Base-by-base conservation (phyloP, 2,113 vertebrate species). In the Amazona guildingii region DNA sequence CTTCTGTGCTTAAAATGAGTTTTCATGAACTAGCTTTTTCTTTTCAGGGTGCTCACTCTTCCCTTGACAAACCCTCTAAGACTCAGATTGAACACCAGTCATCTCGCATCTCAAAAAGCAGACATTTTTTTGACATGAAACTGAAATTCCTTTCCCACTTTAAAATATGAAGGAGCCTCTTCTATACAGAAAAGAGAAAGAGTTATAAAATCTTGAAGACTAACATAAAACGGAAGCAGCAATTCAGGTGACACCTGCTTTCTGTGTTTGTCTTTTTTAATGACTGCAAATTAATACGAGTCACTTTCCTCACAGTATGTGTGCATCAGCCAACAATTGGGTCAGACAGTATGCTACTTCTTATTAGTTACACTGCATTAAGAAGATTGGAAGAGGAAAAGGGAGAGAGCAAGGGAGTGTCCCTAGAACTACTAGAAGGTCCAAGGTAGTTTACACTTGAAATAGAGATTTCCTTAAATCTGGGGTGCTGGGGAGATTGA, bases 311-410 rank as follows among this genome's bases (percentile, higher is more conserved):
- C 81, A 29, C 61, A 43, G 92, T 89, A 61, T 62, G 31, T 74
- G 52, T 49, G 86, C 86, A 86, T 90, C 86, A 97, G 59, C 84
- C 73, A 90, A 88, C 82, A 92, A 97, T 87, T 2, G 29, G 69
- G 82, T 83, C 89, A 95, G 95, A 91, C 82, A 92, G 62, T 66
- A 92, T 64, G 69, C 35, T 87, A 52, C 66, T 95, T 88, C 88
- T 85, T 75, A 95, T 95, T 97, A 97, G 95, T 95, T 89, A 96
- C 33, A 96, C 37, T 48, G 88, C 49, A 72, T 77, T 87, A 86
- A 91, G 83, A 95, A 82, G 46, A 76, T 49, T 69, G 49, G 61
- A 82, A 62, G 59, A 70, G 8, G 31, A 59, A 76, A 77, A 79
- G 18, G 51, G 52, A 29, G 64, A 94, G 74, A 48, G 46, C n/a